Base-by-base conservation (phyloP, 2,113 vertebrate genomes). In the Bos javanicus region DNA sequence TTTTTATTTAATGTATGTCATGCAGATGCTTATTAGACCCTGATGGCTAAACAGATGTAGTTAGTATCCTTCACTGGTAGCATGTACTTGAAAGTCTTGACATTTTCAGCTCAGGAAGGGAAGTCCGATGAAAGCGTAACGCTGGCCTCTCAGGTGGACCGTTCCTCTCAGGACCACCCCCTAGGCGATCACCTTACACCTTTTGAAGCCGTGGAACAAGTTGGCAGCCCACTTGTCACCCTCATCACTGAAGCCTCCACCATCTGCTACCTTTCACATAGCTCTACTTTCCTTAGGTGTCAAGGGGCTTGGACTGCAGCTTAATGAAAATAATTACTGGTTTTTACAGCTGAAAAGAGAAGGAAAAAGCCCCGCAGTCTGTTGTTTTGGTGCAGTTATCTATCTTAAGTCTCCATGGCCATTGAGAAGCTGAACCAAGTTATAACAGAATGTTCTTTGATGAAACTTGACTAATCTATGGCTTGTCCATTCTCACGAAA, bases 221-320 rank as follows among this genome's bases (percentile, higher is more conserved):
- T 50, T 95, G 87, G 26, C 92, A 48, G 95, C 92, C 97, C 97
- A 91, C 48, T 93, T 98, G 95, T 97, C 97, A 98, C 98, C 97
- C 97, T 96, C 95, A 98, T 96, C 98, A 98, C 95, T 14, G 19
- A 95, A 97, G 43, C 78, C 60, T 89, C 88, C 36, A 39, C 97
- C 91, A 95, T 97, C 96, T 98, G 98, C 91, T 93, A 87, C 89
- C n/a, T 87, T 91, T 71, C 80, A 74, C 62, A 95, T 97, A 97
- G 78, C 95, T 97, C 91, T 96, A 98, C 96, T 97, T 87, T 71
- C 85, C 82, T 97, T 86, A 91, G 94, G 64, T 88, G 28, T 52
- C n/a, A 81, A 60, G 76, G 21, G 67, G 60, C 3, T 96, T 14
- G 4, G 33, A 83, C 25, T 67, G 9, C 11, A 93, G 76, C 28